Percentiles rank a stretch among this genome's conserved stretches.
Conservation (phyloP, 2,888 invertebrate species). For the Erynnis tages region DNA sequence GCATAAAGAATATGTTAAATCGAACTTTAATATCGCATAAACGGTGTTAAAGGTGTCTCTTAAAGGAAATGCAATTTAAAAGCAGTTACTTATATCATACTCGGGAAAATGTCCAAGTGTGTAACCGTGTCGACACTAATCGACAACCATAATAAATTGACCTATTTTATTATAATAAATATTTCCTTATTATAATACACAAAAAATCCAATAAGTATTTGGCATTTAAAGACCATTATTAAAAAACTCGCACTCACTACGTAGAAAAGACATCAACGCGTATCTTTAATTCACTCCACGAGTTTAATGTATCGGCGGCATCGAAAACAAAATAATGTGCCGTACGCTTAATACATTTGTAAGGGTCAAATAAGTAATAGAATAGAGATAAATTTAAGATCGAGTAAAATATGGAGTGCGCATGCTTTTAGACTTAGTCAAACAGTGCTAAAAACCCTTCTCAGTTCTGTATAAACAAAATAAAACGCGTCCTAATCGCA, state of each 20-base stretch:
- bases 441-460: constrained; percentile 12
- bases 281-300: constrained; percentile 14
- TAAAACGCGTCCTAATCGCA: constrained; percentile 1
- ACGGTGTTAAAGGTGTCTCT: constrained; percentile 13
- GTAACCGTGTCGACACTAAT: not conserved
- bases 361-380: not conserved
- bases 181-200: not conserved
- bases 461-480: constrained; percentile 12
- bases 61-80: constrained; percentile 16
- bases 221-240: constrained; percentile 21
- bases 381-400: not conserved
- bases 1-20: constrained; percentile 44
- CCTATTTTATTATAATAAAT: constrained; percentile 18
- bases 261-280: constrained; percentile 74
- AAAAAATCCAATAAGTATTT: not conserved
- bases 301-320: not conserved
- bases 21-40: constrained; percentile 42
- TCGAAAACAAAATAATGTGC: not conserved
- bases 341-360: not conserved
- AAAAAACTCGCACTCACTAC: constrained; percentile 28
- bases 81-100: not conserved
- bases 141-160: constrained; percentile 19
- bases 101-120: constrained; percentile 3
- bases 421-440: not conserved
- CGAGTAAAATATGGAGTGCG: not conserved